A percentile compares a stretch with the other conserved stretches of the same genome.
Conservation (phyloP, 2,888 invertebrate genomes). For the Ctena decussata region DNA sequence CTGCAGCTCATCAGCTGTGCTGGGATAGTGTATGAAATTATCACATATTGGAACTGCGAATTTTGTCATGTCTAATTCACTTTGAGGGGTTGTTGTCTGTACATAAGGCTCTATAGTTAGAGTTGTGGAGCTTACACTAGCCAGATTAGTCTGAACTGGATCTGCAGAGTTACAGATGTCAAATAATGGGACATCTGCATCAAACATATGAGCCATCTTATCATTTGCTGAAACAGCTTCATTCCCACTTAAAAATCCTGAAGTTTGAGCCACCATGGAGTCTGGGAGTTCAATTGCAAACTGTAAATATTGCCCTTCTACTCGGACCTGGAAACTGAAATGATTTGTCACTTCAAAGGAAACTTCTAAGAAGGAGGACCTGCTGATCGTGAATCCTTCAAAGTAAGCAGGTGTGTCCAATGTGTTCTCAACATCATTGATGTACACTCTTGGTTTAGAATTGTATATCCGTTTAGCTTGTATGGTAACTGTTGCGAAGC, state of each 20-base stretch:
- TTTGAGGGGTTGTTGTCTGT: conserved; percentile 42
- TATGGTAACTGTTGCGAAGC: conserved; percentile 68
- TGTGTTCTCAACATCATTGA: conserved; percentile 45
- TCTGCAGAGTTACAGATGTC: conserved; percentile 56
- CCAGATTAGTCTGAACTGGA: conserved; percentile 22
- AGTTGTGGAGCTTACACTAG: conserved; percentile 24
- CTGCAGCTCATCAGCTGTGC: conserved; percentile 48
- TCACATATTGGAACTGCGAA: conserved; percentile 64
- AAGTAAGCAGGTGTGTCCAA: conserved; percentile 69
- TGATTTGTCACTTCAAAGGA: conserved; percentile 49
- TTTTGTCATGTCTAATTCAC: conserved; percentile 45
- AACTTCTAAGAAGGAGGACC: conserved; percentile 57
- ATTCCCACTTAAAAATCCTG: conserved; percentile 71
- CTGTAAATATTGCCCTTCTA: conserved; percentile 66
- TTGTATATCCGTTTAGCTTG: conserved; percentile 46
- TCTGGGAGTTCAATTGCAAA: conserved; percentile 42
- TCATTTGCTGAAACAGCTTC: conserved; percentile 13
- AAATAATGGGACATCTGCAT: conserved; percentile 32
- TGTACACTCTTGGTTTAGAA: conserved; percentile 60
- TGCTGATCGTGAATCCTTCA: conserved; percentile 62
- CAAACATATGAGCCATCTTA: conserved; percentile 54
- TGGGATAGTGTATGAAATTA: conserved; percentile 67
- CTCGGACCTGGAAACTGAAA: conserved; percentile 52
- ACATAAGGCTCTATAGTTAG: conserved; percentile 34
- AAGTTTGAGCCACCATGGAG: conserved; percentile 34